Conservation (phyloP, 2,113 vertebrate genomes). For the Numenius arquata region DNA sequence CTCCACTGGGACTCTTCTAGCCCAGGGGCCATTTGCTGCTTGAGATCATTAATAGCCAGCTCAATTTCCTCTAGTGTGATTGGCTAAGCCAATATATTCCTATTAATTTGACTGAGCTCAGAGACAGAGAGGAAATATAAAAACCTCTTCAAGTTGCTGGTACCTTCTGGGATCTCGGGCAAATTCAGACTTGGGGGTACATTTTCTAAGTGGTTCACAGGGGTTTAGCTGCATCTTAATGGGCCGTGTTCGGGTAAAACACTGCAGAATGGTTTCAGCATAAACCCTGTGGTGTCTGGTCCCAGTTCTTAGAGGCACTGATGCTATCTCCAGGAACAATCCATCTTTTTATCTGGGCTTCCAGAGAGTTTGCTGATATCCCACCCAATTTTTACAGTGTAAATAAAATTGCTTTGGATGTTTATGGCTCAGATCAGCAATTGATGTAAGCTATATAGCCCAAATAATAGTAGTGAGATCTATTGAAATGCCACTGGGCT, state of each 20-base stretch:
- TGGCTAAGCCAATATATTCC: not conserved
- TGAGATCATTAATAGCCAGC: slow-evolving; percentile 6
- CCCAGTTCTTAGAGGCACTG: not conserved
- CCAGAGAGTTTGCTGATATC: not conserved
- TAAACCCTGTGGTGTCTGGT: not conserved
- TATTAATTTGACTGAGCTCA: slow-evolving; percentile 16
- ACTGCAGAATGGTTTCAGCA: not conserved
- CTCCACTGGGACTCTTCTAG: not conserved
- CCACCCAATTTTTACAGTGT: not conserved
- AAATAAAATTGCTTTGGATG: slow-evolving; percentile 2
- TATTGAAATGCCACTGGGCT: not conserved
- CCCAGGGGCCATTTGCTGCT: not conserved
- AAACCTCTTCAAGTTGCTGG: not conserved
- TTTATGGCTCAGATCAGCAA: not conserved
- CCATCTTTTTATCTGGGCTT: not conserved
- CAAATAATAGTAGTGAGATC: not conserved
- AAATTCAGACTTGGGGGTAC: not conserved
- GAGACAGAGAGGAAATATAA: slow-evolving; percentile 11
- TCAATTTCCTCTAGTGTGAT: not conserved
- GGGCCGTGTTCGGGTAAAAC: not conserved
- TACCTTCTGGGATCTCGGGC: slow-evolving; percentile 2
- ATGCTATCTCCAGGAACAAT: not conserved
- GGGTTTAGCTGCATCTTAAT: not conserved
- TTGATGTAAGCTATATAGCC: not conserved
- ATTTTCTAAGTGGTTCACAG: not conserved